phyloP scores from a whole-genome alignment of 2,113 vertebrate species.

The Manacus vitellinus region DNA sequence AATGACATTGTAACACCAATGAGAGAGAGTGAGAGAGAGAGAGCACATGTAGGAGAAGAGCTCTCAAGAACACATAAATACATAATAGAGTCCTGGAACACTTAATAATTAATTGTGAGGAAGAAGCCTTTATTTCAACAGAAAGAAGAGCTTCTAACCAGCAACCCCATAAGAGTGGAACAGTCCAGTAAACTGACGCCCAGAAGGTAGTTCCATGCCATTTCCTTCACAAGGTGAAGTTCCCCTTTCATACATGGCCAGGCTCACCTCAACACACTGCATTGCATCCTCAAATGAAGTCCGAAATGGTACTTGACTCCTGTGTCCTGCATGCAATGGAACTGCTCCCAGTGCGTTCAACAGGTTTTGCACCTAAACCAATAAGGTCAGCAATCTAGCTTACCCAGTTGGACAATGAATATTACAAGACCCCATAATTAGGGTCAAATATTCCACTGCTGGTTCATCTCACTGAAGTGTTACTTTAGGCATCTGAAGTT shows the following conservation, averaged over 20 bases:
- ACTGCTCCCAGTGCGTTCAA: background rate
- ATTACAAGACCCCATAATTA: background rate
- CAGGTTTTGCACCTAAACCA: background rate
- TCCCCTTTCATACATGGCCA: background rate
- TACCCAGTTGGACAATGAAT: background rate
- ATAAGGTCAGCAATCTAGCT: background rate
- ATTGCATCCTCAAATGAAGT: background rate
- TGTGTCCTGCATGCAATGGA: background rate
- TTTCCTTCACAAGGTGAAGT: background rate
- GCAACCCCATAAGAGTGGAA: background rate
- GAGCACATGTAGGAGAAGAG: constrained; percentile 21
- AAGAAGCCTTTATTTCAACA: constrained; percentile 65
- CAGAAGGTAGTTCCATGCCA: background rate
- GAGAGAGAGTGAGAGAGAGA: background rate
- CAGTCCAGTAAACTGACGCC: background rate
- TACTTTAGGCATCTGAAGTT: background rate
- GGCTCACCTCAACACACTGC: background rate
- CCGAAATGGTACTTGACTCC: background rate
- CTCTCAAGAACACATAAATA: constrained; percentile 69
- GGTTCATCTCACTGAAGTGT: background rate
- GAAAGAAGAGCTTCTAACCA: constrained; percentile 39
- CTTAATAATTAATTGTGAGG: constrained; percentile 69
- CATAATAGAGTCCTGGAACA: constrained; percentile 63
- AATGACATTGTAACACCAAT: constrained; percentile 12
- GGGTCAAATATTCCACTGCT: background rate